Evolutionary conservation across 2,888 invertebrate species (phyloP).

Genomic region (Drosophila pseudotakahashii): DNA sequence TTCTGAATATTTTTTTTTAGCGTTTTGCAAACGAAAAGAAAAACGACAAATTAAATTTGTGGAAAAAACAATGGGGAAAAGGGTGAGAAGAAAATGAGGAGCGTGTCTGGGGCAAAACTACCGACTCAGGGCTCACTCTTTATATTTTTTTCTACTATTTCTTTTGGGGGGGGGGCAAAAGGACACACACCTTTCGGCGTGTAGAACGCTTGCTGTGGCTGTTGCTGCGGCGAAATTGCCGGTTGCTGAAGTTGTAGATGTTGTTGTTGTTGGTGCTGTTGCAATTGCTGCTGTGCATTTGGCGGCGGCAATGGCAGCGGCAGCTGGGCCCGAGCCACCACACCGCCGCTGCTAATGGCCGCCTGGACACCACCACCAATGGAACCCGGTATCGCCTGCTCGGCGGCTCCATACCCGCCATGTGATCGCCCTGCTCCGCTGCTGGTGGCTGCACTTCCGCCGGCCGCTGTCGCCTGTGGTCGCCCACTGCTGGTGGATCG

Average conservation of each 20-base stretch:
- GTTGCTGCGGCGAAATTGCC: constrained; percentile 55
- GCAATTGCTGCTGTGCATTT: constrained; percentile 59
- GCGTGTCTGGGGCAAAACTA: constrained; percentile 23
- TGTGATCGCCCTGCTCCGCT: constrained; percentile 57
- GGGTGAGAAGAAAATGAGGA: constrained; percentile 40
- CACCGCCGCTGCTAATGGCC: constrained; percentile 77
- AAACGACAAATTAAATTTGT: constrained; percentile 57
- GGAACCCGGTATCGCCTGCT: constrained; percentile 58
- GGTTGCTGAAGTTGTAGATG: constrained; percentile 38
- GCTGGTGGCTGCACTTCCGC: constrained; percentile 39
- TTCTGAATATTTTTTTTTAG: constrained; percentile 69
- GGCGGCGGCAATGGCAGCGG: constrained; percentile 80
- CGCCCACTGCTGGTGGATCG: constrained; percentile 72
- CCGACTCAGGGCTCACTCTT: constrained; percentile 31
- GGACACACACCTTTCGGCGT: constrained; percentile 88
- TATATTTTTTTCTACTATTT: neutral
- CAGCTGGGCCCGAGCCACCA: constrained; percentile 80
- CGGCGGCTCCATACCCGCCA: constrained; percentile 80
- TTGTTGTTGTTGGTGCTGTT: constrained; percentile 67
- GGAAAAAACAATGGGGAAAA: constrained; percentile 12
- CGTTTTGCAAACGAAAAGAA: constrained; percentile 53
- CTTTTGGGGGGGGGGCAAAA: constrained; percentile 18
- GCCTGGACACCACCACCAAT: constrained; percentile 76
- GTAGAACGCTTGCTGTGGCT: constrained; percentile 87
- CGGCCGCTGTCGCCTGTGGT: constrained; percentile 53